Percentiles rank a stretch among this genome's conserved stretches.
Conservation (phyloP, 2,888 invertebrate genomes). For the Drosophila silvestris region DNA sequence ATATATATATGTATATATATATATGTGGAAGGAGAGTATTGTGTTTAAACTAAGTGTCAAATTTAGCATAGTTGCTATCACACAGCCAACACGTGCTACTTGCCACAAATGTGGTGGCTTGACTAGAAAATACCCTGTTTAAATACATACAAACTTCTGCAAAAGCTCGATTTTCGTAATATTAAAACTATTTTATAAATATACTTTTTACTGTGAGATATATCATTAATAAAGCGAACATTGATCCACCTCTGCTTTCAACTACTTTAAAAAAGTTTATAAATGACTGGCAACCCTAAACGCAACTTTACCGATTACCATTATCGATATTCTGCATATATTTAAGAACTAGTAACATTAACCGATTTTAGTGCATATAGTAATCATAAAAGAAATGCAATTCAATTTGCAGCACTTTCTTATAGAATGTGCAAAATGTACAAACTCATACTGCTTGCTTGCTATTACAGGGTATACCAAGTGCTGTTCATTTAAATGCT, state of each 20-base stretch:
- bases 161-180: not conserved
- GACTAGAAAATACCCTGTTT: constrained; percentile 1
- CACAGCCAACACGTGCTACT: constrained; percentile 68
- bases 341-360: not conserved
- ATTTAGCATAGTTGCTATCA: constrained; percentile 68
- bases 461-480: constrained; percentile 10
- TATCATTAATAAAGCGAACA: not conserved
- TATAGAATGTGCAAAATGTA: not conserved
- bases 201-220: not conserved
- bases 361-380: not conserved
- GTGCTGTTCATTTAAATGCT: constrained; percentile 21
- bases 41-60: constrained; percentile 71
- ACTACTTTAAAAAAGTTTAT: not conserved
- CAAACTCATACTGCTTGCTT: not conserved
- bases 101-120: not conserved
- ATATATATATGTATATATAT: not conserved
- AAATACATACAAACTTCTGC: too few relatives aligned
- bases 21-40: constrained; percentile 27
- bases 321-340: not conserved
- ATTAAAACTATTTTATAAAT: not conserved
- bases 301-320: not conserved
- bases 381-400: not conserved
- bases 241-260: not conserved
- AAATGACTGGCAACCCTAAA: not conserved
- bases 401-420: not conserved